phyloP scores from a whole-genome alignment of 1,140 invertebrate species.

The Himalopsyche phryganea region DNA sequence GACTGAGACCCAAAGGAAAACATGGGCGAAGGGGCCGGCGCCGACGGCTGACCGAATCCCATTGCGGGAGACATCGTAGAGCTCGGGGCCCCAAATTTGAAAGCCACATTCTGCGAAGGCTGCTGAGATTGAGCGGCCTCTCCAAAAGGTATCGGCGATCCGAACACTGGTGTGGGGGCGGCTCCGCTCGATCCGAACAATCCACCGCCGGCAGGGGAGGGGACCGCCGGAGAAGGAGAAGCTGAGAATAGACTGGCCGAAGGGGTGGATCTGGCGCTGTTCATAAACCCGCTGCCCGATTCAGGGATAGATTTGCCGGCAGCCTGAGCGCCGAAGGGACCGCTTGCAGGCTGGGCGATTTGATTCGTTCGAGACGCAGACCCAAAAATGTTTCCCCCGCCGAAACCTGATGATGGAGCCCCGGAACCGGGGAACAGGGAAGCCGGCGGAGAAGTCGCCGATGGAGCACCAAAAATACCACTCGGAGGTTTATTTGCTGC shows the following conservation, averaged over 20 bases:
- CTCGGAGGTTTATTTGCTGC: background rate
- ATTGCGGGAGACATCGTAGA: slow-evolving; percentile 5
- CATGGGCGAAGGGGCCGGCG: slow-evolving; percentile 8
- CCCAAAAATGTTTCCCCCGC: background rate
- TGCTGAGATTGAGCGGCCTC: slow-evolving; percentile 11
- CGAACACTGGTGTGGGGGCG: slow-evolving; percentile 22
- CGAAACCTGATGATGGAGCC: slow-evolving; percentile 1
- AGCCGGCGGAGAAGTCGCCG: background rate
- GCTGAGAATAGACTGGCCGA: background rate
- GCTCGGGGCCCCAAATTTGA: slow-evolving; percentile 24
- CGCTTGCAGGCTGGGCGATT: too few species aligned
- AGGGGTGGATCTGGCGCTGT: background rate
- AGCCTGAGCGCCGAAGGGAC: too few species aligned
- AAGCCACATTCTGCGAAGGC: slow-evolving; percentile 8
- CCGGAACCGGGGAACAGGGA: slow-evolving; percentile 10
- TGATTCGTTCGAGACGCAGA: too few species aligned
- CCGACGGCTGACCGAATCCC: slow-evolving; percentile 12
- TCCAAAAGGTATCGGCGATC: slow-evolving; percentile 27
- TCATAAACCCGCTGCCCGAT: slow-evolving; percentile 1
- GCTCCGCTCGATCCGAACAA: slow-evolving; percentile 14
- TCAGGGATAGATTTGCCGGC: too few species aligned
- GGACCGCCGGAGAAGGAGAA: background rate
- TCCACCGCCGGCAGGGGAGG: slow-evolving; percentile 2
- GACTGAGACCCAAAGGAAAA: slow-evolving; percentile 25
- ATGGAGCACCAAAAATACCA: slow-evolving; percentile 11